Evolutionary conservation across 2,797 vertebrate species (phyloP).

Genomic region (Hoplostethus atlanticus): DNA sequence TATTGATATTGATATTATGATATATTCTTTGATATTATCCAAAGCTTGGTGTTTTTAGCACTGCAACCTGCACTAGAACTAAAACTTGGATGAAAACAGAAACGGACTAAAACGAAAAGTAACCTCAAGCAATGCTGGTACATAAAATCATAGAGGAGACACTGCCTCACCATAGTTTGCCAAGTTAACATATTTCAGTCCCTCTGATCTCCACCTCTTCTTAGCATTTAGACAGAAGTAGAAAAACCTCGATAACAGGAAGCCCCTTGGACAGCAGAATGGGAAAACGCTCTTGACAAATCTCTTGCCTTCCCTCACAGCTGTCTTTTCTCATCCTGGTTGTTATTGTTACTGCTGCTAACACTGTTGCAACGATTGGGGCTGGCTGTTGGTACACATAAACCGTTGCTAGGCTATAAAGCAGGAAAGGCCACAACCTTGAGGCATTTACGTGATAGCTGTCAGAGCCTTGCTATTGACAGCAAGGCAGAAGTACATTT

Average conservation of each 20-base stretch:
- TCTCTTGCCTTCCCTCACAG: conserved; percentile 64
- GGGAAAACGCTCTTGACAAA: conserved; percentile 44
- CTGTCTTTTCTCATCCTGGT: conserved; percentile 71
- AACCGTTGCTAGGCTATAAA: conserved; percentile 78
- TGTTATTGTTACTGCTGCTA: conserved; percentile 75
- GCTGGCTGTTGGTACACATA: conserved; percentile 69
- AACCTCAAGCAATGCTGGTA: neutral
- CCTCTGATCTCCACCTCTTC: conserved; percentile 11
- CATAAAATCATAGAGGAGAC: neutral
- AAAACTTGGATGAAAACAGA: neutral
- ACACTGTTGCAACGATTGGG: conserved; percentile 24
- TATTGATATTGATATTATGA: no score
- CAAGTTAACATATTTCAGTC: neutral
- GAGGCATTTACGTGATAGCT: conserved; percentile 47
- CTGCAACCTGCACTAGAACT: neutral
- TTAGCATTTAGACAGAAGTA: conserved; percentile 3
- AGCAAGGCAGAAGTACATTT: no score
- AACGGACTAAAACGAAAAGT: neutral
- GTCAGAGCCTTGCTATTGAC: conserved; percentile 6
- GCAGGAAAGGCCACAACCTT: conserved; percentile 58
- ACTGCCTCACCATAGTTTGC: neutral
- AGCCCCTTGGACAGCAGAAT: conserved; percentile 30
- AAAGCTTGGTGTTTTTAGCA: neutral
- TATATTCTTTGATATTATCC: no score
- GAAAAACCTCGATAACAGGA: conserved; percentile 27